These are phyloP conservation scores for Paracentrotus lividus DNA, from an alignment of 53 echinoderm and acorn worm genomes.

Conservation along the genomic window DNA sequence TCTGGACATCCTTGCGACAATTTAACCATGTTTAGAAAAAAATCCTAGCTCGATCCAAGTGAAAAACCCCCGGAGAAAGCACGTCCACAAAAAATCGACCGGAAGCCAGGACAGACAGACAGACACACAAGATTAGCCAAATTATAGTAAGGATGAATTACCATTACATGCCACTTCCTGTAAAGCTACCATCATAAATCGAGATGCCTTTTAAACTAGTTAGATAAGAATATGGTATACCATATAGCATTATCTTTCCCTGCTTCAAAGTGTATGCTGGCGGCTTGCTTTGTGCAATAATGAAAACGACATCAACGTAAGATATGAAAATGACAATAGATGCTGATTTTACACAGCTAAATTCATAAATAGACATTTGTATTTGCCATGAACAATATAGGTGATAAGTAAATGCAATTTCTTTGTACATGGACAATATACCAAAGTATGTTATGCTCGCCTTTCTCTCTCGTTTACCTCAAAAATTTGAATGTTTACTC, in stretches of 20 bases:
- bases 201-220: background rate
- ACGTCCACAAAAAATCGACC: no score
- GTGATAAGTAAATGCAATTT: background rate
- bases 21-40: no score
- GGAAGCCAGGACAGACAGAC: no score
- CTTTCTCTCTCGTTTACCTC: background rate
- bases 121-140: no score
- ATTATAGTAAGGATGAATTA: no score
- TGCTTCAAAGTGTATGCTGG: background rate
- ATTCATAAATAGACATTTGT: background rate
- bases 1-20: no score
- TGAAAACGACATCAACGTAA: background rate
- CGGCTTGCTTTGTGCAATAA: background rate
- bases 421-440: background rate
- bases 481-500: background rate
- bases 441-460: background rate
- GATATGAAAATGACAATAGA: background rate
- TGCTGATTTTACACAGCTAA: background rate
- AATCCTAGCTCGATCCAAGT: no score
- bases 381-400: background rate
- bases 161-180: no score
- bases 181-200: no score
- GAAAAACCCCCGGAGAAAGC: no score
- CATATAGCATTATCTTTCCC: background rate
- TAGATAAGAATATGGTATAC: background rate